phyloP scores from a whole-genome alignment of 1,140 invertebrate species.

The Drosophila teissieri region DNA sequence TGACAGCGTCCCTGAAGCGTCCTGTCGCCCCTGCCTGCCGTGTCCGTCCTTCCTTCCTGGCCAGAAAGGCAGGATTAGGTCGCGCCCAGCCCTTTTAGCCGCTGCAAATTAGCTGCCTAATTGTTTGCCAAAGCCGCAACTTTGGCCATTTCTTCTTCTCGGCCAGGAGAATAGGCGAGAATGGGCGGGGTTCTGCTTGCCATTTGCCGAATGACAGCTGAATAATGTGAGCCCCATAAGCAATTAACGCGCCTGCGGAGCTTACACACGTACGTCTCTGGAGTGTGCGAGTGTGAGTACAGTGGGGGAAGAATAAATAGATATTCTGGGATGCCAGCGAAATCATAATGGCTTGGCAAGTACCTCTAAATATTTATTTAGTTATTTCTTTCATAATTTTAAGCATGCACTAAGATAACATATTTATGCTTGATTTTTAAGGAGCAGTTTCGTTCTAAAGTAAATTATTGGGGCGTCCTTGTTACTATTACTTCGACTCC shows the following conservation, averaged over 20 bases:
- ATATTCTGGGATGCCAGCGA: too few relatives aligned
- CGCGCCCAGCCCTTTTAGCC: conserved; percentile 45
- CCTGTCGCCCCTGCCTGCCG: not conserved
- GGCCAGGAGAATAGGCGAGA: not conserved
- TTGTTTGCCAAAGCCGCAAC: conserved; percentile 82
- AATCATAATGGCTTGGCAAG: too few relatives aligned
- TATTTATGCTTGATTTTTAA: too few relatives aligned
- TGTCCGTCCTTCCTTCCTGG: not conserved
- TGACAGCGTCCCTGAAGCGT: conserved; percentile 17
- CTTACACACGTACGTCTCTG: conserved; percentile 55
- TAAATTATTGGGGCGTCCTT: too few relatives aligned
- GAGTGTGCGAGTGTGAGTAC: conserved; percentile 19
- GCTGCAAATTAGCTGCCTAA: conserved; percentile 81
- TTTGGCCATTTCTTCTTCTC: conserved; percentile 67
- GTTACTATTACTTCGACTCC: not conserved
- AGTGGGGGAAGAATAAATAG: not conserved
- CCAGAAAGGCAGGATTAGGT: conserved; percentile 63
- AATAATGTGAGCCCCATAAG: conserved; percentile 79
- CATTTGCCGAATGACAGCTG: conserved; percentile 72
- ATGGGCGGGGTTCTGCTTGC: conserved; percentile 16
- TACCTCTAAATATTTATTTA: too few relatives aligned
- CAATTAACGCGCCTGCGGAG: conserved; percentile 76
- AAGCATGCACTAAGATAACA: too few relatives aligned
- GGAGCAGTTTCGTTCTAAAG: too few relatives aligned
- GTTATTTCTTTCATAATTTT: too few relatives aligned